Conservation (phyloP, 2,113 vertebrate genomes). For the Empidonax traillii region DNA sequence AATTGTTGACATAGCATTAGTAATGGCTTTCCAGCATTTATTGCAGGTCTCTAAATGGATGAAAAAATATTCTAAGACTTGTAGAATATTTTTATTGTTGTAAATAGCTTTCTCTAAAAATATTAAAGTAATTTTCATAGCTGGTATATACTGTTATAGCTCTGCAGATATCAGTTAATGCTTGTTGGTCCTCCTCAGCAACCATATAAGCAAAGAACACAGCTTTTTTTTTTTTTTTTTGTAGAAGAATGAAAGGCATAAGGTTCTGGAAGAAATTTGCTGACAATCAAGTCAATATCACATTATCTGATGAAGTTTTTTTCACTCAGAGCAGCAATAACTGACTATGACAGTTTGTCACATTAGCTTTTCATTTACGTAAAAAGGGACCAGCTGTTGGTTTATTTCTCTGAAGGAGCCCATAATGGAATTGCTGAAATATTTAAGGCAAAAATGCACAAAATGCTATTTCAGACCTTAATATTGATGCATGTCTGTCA, state of each 20-base stretch:
- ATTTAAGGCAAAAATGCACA: slow-evolving; percentile 42
- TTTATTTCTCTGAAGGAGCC: slow-evolving; percentile 38
- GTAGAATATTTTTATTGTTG: neutral
- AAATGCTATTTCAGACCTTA: slow-evolving; percentile 21
- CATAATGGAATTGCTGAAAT: slow-evolving; percentile 56
- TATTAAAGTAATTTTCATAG: neutral
- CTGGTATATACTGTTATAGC: rapidly evolving
- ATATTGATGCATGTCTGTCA: neutral
- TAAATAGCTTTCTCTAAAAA: neutral
- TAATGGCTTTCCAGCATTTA: neutral
- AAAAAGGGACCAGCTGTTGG: slow-evolving; percentile 27
- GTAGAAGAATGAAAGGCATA: neutral
- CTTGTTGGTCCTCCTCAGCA: neutral
- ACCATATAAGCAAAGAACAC: neutral
- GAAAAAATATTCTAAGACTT: neutral
- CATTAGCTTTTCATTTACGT: neutral
- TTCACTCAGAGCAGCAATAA: neutral
- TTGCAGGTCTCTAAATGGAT: neutral
- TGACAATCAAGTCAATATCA: neutral
- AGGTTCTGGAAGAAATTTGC: neutral
- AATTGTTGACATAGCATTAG: neutral
- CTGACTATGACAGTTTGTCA: slow-evolving; percentile 9
- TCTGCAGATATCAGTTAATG: neutral
- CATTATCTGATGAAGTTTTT: neutral
- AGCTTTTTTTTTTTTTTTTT: neutral